Evolutionary conservation across 1,140 invertebrate species (phyloP).

Genomic region (Camponotus pennsylvanicus): DNA sequence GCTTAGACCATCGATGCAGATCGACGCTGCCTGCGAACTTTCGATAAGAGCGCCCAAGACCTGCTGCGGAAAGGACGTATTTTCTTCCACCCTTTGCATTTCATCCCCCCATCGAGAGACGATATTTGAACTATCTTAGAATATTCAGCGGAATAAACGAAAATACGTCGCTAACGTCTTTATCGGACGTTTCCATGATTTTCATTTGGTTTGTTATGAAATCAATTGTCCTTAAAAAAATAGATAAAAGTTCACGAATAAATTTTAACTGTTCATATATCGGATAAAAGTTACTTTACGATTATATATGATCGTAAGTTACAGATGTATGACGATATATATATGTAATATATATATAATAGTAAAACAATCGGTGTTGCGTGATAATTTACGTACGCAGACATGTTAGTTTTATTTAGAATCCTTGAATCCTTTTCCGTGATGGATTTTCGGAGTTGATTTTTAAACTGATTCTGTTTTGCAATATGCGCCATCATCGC

Average conservation of each 20-base stretch:
- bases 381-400: no score
- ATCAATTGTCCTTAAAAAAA: not conserved
- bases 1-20: slow-evolving; percentile 44
- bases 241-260: not conserved
- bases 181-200: not conserved
- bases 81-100: slow-evolving; percentile 49
- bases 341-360: no score
- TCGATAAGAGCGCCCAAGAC: slow-evolving; percentile 31
- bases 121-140: slow-evolving; percentile 11
- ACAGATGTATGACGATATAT: no score
- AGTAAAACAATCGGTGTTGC: no score
- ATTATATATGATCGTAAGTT: not conserved
- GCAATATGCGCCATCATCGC: not conserved
- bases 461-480: not conserved
- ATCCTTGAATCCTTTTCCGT: not conserved
- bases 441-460: not conserved
- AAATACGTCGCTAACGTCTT: not conserved
- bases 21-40: slow-evolving; percentile 53
- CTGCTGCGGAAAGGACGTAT: slow-evolving; percentile 40
- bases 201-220: not conserved
- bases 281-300: no score
- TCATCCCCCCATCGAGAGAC: slow-evolving; percentile 29
- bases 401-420: no score
- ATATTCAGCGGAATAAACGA: slow-evolving; percentile 25
- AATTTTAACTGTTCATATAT: not conserved